Evolutionary conservation across 2,888 invertebrate species (phyloP).

Genomic region (Hoplodrina ambigua): DNA sequence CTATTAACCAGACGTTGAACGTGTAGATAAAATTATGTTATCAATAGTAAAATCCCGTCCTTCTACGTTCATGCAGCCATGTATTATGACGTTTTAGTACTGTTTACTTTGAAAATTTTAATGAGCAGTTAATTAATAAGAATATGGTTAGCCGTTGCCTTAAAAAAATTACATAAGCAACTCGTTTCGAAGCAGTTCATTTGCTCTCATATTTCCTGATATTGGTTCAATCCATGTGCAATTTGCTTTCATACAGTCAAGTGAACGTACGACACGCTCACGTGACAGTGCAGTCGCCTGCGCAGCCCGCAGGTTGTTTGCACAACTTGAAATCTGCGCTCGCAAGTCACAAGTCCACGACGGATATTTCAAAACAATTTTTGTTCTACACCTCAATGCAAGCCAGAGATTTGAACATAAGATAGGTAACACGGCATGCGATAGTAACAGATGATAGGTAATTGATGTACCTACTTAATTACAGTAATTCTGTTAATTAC

Average conservation of each 20-base stretch:
- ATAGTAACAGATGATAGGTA: conserved; percentile 4
- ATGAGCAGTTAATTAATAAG: too few relatives aligned
- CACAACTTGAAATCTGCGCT: conserved; percentile 62
- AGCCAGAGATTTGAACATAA: conserved; percentile 6
- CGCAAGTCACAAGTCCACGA: conserved; percentile 36
- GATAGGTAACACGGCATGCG: too few relatives aligned
- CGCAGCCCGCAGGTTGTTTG: conserved; percentile 65
- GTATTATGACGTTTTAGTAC: conserved; percentile 7
- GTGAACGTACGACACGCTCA: conserved; percentile 60
- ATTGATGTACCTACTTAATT: neutral
- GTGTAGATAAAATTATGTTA: conserved; percentile 49
- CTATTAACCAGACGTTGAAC: conserved; percentile 51
- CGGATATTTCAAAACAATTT: conserved; percentile 37
- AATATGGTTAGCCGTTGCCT: neutral
- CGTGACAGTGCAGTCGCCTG: conserved; percentile 61
- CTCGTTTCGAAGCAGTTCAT: neutral
- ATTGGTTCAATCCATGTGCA: conserved; percentile 30
- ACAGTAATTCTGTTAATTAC: conserved; percentile 9
- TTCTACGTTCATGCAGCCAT: conserved; percentile 1
- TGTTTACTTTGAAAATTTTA: neutral
- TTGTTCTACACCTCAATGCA: conserved; percentile 1
- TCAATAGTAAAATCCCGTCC: conserved; percentile 20
- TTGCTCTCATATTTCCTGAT: conserved; percentile 11
- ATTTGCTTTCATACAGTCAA: conserved; percentile 51
- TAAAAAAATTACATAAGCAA: conserved; percentile 9